phyloP scores from a whole-genome alignment of 2,797 vertebrate genomes.

The Onychomys leucogaster region DNA sequence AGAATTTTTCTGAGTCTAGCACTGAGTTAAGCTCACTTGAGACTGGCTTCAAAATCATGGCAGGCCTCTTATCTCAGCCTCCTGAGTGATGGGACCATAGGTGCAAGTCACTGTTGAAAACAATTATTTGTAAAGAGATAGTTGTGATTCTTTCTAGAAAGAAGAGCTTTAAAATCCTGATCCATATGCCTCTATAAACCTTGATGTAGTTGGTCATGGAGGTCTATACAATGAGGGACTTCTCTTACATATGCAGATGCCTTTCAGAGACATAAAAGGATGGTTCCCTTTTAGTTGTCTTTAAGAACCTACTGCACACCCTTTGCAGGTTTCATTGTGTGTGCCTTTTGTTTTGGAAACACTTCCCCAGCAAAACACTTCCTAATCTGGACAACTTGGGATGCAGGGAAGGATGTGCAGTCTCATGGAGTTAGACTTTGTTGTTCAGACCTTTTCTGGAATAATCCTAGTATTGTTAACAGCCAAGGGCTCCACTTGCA shows the following conservation, averaged over 20 bases:
- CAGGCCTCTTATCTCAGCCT: not conserved
- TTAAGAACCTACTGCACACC: not conserved
- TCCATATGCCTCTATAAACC: not conserved
- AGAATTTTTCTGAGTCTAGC: constrained; percentile 10
- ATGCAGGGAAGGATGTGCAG: not conserved
- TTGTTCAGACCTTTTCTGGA: not conserved
- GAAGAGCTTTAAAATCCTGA: not conserved
- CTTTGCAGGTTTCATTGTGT: too few species aligned
- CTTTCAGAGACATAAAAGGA: not conserved
- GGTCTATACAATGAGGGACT: not conserved
- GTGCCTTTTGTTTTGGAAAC: not conserved
- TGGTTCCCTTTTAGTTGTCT: not conserved
- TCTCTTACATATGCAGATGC: not conserved
- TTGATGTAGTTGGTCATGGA: not conserved
- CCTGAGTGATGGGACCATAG: not conserved
- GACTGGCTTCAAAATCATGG: not conserved
- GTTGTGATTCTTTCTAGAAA: constrained; percentile 22
- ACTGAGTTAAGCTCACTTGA: not conserved
- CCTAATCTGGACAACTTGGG: not conserved
- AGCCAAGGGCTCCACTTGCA: not conserved
- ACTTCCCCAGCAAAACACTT: not conserved
- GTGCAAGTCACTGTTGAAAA: not conserved
- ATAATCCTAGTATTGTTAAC: not conserved
- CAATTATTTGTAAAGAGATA: constrained; percentile 29
- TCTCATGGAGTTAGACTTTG: not conserved